These are phyloP conservation scores for Lasioglossum pauxillum DNA, from an alignment of 2,888 invertebrate genomes.

Conservation along the genomic window DNA sequence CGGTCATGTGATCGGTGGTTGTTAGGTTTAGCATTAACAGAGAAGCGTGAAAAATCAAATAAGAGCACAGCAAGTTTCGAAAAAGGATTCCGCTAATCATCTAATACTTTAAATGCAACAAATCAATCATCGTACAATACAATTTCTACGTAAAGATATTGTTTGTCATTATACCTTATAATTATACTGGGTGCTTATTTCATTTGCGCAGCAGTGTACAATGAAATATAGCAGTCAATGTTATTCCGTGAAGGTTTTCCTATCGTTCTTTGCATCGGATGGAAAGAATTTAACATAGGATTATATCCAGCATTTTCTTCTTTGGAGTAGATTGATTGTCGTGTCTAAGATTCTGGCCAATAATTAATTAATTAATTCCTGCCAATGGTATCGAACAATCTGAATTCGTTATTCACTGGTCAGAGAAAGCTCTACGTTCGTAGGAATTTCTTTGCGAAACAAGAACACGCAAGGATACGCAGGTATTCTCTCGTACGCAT, in stretches of 20 bases:
- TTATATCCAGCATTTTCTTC: background rate
- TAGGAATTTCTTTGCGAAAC: background rate
- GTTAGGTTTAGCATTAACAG: too few species aligned
- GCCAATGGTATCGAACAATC: conserved; percentile 5
- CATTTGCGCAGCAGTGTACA: background rate
- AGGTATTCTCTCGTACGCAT: background rate
- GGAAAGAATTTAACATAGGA: background rate
- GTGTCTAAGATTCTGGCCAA: conserved; percentile 33
- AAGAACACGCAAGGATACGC: background rate
- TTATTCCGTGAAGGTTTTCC: background rate
- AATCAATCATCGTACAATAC: too few species aligned
- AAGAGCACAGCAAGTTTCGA: too few species aligned
- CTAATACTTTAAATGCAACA: too few species aligned
- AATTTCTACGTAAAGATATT: too few species aligned
- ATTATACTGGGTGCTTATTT: too few species aligned
- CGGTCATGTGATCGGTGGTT: too few species aligned
- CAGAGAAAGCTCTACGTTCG: background rate
- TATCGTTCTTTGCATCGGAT: background rate
- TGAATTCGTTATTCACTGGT: background rate
- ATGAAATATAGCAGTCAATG: conserved; percentile 28
- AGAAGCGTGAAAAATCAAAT: too few species aligned
- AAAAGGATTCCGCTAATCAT: too few species aligned
- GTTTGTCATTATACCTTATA: too few species aligned
- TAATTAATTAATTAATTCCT: background rate
- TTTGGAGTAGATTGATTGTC: conserved; percentile 57